These are phyloP conservation scores for Syndactyla subalaris DNA, from an alignment of 2,797 vertebrate species.

Conservation along the genomic window DNA sequence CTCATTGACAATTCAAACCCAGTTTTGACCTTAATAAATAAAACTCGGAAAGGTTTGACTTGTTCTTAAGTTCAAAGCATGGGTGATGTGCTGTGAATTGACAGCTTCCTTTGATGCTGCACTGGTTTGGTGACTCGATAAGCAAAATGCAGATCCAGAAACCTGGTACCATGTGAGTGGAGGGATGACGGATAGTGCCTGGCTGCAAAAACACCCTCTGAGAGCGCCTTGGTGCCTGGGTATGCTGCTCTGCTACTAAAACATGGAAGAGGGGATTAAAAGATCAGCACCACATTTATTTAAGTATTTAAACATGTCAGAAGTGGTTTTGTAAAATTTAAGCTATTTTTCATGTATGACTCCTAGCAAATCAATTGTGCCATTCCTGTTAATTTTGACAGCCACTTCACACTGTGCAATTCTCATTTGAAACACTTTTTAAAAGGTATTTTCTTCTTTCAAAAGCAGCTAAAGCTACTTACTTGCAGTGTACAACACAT, in stretches of 20 bases:
- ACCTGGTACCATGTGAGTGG: not conserved
- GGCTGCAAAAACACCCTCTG: not conserved
- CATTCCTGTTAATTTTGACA: conserved; percentile 39
- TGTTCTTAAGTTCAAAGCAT: conserved; percentile 80
- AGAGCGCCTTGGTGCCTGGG: not conserved
- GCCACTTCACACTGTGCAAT: not conserved
- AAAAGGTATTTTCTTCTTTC: conserved; percentile 14
- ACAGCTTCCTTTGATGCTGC: conserved; percentile 79
- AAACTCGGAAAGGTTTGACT: conserved; percentile 76
- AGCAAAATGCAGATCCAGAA: conserved; percentile 43
- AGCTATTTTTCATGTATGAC: not conserved
- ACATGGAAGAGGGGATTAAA: conserved; percentile 11
- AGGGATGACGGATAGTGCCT: not conserved
- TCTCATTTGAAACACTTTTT: conserved; percentile 25
- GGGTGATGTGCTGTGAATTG: conserved; percentile 76
- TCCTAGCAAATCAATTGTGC: conserved; percentile 25
- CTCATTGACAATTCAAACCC: conserved; percentile 80
- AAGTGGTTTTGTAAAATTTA: conserved; percentile 4
- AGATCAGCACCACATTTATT: conserved; percentile 25
- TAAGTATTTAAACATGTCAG: not conserved
- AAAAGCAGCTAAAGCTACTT: conserved; percentile 31
- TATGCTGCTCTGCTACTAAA: not conserved
- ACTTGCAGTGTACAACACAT: not conserved
- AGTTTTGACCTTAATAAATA: conserved; percentile 79
- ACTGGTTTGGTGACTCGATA: conserved; percentile 72